Conservation (phyloP, 2,113 vertebrate genomes). For the Archocentrus centrarchus region DNA sequence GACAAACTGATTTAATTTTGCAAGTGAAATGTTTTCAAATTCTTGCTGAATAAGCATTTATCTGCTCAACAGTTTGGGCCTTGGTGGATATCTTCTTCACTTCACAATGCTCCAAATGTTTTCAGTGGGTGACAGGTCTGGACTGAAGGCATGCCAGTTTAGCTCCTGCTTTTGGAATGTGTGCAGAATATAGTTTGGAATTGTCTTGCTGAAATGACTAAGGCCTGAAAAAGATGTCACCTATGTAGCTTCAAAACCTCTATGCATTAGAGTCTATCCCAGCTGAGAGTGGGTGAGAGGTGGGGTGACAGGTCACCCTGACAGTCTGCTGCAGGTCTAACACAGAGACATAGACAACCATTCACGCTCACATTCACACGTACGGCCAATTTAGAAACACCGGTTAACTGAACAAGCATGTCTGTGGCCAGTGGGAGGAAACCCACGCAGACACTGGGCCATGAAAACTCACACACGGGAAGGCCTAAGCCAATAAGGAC, state of each 20-base stretch:
- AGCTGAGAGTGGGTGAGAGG: neutral
- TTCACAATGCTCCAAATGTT: neutral
- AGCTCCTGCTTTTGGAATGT: neutral
- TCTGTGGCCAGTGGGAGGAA: neutral
- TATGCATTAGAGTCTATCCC: neutral
- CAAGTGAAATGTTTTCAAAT: neutral
- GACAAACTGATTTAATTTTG: neutral
- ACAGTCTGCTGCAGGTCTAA: neutral
- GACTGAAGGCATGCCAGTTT: neutral
- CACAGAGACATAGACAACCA: neutral
- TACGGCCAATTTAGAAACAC: neutral
- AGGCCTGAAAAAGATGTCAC: neutral
- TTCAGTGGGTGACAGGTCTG: neutral
- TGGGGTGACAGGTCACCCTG: neutral
- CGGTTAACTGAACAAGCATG: neutral
- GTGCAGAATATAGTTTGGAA: neutral
- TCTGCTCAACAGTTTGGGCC: neutral
- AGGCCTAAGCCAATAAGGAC: too few relatives aligned
- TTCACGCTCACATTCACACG: neutral
- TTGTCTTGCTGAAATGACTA: neutral
- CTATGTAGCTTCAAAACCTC: neutral
- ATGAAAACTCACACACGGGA: too few relatives aligned
- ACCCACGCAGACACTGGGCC: neutral
- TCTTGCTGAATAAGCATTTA: neutral
- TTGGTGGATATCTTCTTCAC: accelerated